These are phyloP conservation scores for Cuniculus paca DNA, from an alignment of 2,797 vertebrate genomes.

Conservation along the genomic window DNA sequence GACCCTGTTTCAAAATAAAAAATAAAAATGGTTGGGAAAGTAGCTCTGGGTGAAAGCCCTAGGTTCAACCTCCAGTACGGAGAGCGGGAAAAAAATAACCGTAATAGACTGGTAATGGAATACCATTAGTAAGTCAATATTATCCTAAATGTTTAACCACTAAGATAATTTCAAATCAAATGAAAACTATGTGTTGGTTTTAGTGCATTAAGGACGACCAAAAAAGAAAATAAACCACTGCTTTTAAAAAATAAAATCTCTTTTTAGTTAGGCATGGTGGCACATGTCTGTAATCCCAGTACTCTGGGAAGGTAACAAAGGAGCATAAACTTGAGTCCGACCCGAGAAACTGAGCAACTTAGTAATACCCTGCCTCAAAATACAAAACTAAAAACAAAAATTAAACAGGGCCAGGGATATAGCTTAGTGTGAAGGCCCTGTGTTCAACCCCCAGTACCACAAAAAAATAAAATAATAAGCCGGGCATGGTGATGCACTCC, in stretches of 20 bases:
- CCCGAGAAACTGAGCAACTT: not conserved
- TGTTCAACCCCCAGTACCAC: not conserved
- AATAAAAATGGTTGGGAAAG: no score
- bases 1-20: not conserved
- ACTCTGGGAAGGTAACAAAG: not conserved
- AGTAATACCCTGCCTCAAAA: not conserved
- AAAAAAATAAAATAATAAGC: not conserved
- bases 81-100: no score
- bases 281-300: not conserved
- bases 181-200: not conserved
- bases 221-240: not conserved
- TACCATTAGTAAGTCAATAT: not conserved
- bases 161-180: not conserved
- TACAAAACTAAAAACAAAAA: not conserved
- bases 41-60: no score
- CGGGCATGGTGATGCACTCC: no score
- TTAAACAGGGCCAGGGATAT: not conserved
- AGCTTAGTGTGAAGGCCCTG: not conserved
- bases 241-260: not conserved
- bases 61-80: no score
- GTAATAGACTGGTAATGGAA: not conserved
- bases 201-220: not conserved
- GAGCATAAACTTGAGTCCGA: not conserved
- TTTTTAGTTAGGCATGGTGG: not conserved
- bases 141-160: not conserved